Base-by-base conservation (phyloP, 1,140 invertebrate species). In the Pseudomyrmex pallidus region DNA sequence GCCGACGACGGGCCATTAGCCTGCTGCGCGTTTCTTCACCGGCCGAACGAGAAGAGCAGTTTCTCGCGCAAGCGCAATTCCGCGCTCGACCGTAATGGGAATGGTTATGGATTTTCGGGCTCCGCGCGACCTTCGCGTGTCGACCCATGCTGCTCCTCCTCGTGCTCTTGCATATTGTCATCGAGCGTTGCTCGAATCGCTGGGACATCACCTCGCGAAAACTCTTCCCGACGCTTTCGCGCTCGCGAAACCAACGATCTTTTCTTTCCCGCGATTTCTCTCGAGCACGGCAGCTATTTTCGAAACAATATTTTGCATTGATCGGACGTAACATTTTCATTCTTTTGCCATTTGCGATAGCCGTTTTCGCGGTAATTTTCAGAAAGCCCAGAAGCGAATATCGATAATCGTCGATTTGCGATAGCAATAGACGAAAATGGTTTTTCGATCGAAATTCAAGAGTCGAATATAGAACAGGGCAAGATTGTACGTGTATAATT, bases 41-140 rank as follows among this genome's bases (percentile, higher is more conserved):
- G 83, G 25, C 59, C 64, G 70, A 48, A 35, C 50, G 12, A 52
- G 59, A 54, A 66, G 46, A 66, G 74, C 48, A 17, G 54, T 80
- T 59, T 54, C 82, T 13, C 83, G 82, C 86, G 89, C 87, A 87
- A 82, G 89, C 88, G 89, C 86, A 83, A 82, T 46, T 46, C 54
- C 78, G 35, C 56, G 73, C 52, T 13, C 77, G 25, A 84, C 72
- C 66, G 82, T 83, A 85, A 88, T 84, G 72, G 89, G 87, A 86
- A 87, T 88, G 90, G 87, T 91, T 93, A 93, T 93, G 91, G 92
- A 93, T 92, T 92, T 93, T 93, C 89, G 89, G 90, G 84, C 87
- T 64, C 22, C 80, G 86, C 80, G 86, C 88, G 88, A 91, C 90
- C 89, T 92, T 92, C 90, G 89, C 89, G 66, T 85, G 86, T 77